A percentile compares a stretch with the other conserved stretches of the same genome.
phyloP scores from a whole-genome alignment of 2,113 vertebrate species.

The Nycticorax nycticorax region DNA sequence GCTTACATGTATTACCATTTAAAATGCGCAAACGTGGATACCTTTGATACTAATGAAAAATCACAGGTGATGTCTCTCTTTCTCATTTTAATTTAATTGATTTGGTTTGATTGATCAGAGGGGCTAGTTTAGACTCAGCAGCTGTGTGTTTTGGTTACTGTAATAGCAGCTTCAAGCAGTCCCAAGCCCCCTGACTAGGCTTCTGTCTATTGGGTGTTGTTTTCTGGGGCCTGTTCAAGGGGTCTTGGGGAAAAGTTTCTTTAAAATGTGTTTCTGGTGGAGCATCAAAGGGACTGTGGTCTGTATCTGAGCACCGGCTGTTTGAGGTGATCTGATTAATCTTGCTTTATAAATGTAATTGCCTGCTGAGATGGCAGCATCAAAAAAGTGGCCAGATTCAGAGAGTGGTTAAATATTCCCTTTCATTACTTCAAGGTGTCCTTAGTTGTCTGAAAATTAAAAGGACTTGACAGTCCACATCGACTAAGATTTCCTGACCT shows the following conservation, averaged over 20 bases:
- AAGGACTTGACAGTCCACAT: not conserved
- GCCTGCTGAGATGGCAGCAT: not conserved
- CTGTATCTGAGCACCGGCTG: not conserved
- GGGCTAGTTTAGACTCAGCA: not conserved
- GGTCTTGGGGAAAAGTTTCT: not conserved
- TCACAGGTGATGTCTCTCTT: not conserved
- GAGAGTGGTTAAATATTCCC: conserved; percentile 18
- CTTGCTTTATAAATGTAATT: not conserved
- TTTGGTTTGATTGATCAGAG: not conserved
- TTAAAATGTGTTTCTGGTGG: not conserved
- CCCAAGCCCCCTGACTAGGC: not conserved
- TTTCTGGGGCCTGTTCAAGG: not conserved
- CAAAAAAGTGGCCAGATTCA: not conserved
- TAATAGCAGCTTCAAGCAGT: not conserved
- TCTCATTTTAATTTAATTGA: not conserved
- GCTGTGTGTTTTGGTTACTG: not conserved
- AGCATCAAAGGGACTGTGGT: not conserved
- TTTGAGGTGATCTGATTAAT: conserved; percentile 29
- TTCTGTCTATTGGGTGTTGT: not conserved
- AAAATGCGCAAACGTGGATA: not conserved
- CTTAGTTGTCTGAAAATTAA: not conserved
- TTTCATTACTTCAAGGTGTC: conserved; percentile 42
- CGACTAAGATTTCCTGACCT: not conserved
- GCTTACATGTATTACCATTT: not conserved
- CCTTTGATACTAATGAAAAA: not conserved